phyloP scores from a whole-genome alignment of 53 echinoderm and acorn worm species.

The Holothuria leucospilota region DNA sequence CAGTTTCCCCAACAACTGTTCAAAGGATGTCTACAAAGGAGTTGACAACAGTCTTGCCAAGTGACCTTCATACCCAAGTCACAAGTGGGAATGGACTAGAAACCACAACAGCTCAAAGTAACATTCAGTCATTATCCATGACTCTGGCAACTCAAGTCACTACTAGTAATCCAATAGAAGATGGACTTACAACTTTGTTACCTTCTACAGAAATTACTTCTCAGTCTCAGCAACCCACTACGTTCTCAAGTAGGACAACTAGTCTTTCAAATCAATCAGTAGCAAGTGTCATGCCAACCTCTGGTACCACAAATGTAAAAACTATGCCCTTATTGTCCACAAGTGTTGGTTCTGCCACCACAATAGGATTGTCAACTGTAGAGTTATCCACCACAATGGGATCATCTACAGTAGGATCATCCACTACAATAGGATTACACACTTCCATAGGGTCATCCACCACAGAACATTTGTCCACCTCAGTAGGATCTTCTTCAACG shows the following conservation, averaged over 20 bases:
- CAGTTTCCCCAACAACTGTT: no score
- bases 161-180: no score
- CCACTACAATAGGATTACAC: background rate
- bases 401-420: background rate
- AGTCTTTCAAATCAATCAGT: slow-evolving; percentile 12
- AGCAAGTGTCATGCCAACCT: background rate
- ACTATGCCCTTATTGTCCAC: background rate
- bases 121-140: no score
- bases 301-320: background rate
- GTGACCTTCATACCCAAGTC: no score
- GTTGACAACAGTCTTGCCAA: no score
- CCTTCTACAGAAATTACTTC: no score
- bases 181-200: no score
- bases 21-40: no score
- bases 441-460: background rate
- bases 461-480: background rate
- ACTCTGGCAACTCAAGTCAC: no score
- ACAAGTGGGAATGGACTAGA: no score
- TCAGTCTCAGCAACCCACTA: no score
- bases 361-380: background rate
- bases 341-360: background rate
- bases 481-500: background rate
- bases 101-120: no score
- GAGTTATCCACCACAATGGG: background rate
- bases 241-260: background rate